Percentiles rank a stretch among this genome's conserved stretches.
These are phyloP conservation scores for Odocoileus hemionus DNA, from an alignment of 2,113 vertebrate genomes.

Conservation along the genomic window DNA sequence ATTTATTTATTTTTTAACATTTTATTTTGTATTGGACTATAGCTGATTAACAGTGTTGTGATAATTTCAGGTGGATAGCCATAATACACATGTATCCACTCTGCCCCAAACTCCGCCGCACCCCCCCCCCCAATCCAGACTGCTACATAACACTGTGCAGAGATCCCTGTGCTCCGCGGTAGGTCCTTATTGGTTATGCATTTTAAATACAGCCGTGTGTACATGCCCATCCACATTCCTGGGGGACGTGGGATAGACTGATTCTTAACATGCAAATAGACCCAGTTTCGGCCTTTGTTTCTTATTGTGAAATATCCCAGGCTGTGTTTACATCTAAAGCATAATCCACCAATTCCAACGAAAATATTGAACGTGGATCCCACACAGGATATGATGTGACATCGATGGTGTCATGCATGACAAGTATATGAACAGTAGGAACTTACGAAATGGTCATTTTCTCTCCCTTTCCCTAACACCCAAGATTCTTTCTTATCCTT, in stretches of 20 bases:
- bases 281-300: neutral
- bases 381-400: neutral
- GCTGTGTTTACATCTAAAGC: neutral
- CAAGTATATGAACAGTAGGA: neutral
- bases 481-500: neutral
- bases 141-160: neutral
- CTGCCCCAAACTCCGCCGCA: no score
- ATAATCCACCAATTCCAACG: neutral
- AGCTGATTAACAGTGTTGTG: neutral
- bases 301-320: neutral
- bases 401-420: rapidly evolving
- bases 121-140: neutral
- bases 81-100: neutral
- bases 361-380: neutral
- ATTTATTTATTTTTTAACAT: neutral
- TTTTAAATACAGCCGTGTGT: neutral
- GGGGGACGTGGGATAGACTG: neutral
- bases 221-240: no score
- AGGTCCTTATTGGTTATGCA: neutral
- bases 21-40: neutral
- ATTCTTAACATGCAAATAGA: neutral
- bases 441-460: neutral
- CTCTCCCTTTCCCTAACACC: neutral
- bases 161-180: neutral
- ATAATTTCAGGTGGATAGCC: neutral